Conservation (phyloP, 2,888 invertebrate species). For the Electrophaes corylata region DNA sequence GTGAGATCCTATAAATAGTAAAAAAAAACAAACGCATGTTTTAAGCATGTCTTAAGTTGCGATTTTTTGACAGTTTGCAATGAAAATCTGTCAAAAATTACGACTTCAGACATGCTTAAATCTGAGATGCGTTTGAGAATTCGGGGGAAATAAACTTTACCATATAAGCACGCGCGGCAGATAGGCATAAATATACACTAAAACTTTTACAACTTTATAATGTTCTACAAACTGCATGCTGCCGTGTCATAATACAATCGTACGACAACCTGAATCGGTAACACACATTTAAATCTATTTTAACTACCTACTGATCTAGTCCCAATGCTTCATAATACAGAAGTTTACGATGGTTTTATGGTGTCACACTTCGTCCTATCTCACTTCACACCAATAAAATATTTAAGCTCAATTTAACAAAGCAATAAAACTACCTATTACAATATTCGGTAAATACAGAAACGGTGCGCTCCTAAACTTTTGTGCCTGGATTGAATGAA, state of each 20-base stretch:
- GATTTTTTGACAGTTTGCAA: too few relatives aligned
- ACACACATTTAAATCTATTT: constrained; percentile 28
- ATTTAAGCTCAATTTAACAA: constrained; percentile 37
- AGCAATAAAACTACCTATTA: constrained; percentile 32
- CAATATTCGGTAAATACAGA: constrained; percentile 21
- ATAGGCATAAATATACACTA: constrained; percentile 1
- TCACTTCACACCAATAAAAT: constrained; percentile 30
- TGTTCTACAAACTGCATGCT: constrained; percentile 12
- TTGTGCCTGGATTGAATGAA: constrained; percentile 10
- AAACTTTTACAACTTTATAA: constrained; percentile 25
- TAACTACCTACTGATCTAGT: constrained; percentile 2
- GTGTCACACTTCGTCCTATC: constrained; percentile 36
- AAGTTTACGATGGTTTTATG: constrained; percentile 39
- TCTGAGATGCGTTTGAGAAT: too few relatives aligned
- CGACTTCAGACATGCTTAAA: too few relatives aligned
- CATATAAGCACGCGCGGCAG: too few relatives aligned
- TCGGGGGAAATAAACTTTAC: too few relatives aligned
- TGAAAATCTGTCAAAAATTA: too few relatives aligned
- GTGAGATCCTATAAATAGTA: too few relatives aligned
- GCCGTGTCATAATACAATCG: constrained; percentile 19
- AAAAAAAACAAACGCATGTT: too few relatives aligned
- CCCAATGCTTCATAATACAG: constrained; percentile 12
- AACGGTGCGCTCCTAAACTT: not conserved
- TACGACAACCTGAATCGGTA: constrained; percentile 22
- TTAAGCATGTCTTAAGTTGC: too few relatives aligned